Conservation (phyloP, 2,113 vertebrate genomes). For the Menidia beryllina region DNA sequence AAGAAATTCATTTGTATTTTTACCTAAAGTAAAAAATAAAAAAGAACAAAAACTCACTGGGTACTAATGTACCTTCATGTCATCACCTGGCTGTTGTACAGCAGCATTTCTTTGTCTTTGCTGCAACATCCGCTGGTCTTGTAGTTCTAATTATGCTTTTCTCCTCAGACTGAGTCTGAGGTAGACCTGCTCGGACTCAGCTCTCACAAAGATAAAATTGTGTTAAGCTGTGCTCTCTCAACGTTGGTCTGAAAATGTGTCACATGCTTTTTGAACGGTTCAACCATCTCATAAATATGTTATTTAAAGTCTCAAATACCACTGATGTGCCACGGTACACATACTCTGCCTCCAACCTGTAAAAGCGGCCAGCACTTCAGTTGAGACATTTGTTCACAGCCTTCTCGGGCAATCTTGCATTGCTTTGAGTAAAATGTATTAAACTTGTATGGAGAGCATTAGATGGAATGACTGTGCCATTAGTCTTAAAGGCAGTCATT, state of each 20-base stretch:
- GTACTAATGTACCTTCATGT: not conserved
- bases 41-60: too few relatives aligned
- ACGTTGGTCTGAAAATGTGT: not conserved
- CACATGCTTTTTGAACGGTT: constrained; percentile 31
- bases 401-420: constrained; percentile 49
- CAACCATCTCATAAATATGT: constrained; percentile 13
- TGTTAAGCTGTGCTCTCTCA: constrained; percentile 12
- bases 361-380: constrained; percentile 33
- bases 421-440: too few relatives aligned
- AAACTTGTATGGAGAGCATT: constrained; percentile 51
- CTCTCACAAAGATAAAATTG: constrained; percentile 54
- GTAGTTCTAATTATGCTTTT: constrained; percentile 32
- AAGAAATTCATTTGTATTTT: too few relatives aligned
- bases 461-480: constrained; percentile 20
- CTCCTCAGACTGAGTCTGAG: constrained; percentile 31
- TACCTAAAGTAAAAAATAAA: too few relatives aligned
- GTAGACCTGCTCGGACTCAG: constrained; percentile 32
- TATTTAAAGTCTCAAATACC: constrained; percentile 1
- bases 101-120: constrained; percentile 24
- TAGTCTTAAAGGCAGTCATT: constrained; percentile 31
- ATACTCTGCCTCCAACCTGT: constrained; percentile 11
- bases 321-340: constrained; percentile 5
- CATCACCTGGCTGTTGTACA: constrained; percentile 26
- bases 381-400: constrained; percentile 68
- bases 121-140: constrained; percentile 53